Base-by-base conservation (phyloP, 2,113 vertebrate species). In the Ursus arctos region DNA sequence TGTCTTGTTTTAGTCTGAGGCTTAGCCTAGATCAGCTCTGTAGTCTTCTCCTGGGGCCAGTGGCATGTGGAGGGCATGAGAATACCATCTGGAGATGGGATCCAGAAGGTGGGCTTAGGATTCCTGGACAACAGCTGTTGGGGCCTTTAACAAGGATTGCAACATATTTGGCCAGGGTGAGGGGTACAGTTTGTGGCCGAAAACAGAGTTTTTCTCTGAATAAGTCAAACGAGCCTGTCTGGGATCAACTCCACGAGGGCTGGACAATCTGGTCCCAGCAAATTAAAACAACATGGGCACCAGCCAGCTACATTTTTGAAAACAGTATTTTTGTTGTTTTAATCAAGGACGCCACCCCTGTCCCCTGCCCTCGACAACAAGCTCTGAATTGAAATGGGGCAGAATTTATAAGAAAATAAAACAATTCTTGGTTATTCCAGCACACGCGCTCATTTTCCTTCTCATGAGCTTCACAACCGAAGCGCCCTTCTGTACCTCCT, bases 231-330 rank as follows among this genome's bases (percentile, higher is more conserved):
- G 79, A 92, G 97, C 84, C 72, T 63, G 80, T 77, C 92, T 98
- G 98, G 97, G 95, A 97, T 95, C 84, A 77, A 77, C 88, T 95
- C 90, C 97, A 96, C 0, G 31, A 95, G 92, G 81, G 87, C 80
- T 86, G 94, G 95, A 95, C 84, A 90, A 57, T 97, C 97, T 92
- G 96, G 95, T 94, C 95, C 84, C 91, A 93, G 93, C 71, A 94
- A 97, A 97, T 96, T 95, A 82, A 97, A 97, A 92, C 94, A 96
- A 90, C 95, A 85, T 94, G 96, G 88, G 96, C 53, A 53, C 77
- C 36, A 76, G 92, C 88, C 92, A 85, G 95, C 80, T 15, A 69
- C 90, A 77, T 94, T 96, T 95, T 88, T 80, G 83, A 98, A 96
- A 97, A 94, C 82, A 96, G 84, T 91, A 9, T 95, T 89, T 91